A percentile compares a stretch with the other conserved stretches of the same genome.
Conservation (phyloP, 2,888 invertebrate genomes). For the Muschampia plurimacula region DNA sequence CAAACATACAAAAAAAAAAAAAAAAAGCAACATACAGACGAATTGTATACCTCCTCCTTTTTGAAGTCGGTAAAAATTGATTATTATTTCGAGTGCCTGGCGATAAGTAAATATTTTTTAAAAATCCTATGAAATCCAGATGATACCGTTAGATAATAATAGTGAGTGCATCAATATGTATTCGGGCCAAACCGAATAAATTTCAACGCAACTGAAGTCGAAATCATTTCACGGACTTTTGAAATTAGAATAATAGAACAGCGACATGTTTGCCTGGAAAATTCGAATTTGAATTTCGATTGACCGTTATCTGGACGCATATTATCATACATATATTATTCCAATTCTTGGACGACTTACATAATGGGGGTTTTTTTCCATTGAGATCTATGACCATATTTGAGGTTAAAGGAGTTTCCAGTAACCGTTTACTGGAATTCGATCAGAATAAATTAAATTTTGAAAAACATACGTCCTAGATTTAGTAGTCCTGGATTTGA, state of each 20-base stretch:
- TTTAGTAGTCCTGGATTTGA: too few species aligned
- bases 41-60: too few species aligned
- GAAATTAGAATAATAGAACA: conserved; percentile 63
- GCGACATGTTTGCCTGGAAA: conserved; percentile 59
- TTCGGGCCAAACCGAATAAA: conserved; percentile 43
- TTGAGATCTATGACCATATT: conserved; percentile 1
- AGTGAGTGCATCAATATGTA: conserved; percentile 44
- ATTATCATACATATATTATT: not conserved
- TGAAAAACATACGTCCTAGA: too few species aligned
- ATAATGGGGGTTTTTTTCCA: conserved; percentile 2
- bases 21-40: too few species aligned
- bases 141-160: not conserved
- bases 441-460: not conserved
- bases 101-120: not conserved
- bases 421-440: not conserved
- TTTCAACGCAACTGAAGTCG: conserved; percentile 45
- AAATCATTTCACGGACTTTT: conserved; percentile 64
- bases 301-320: conserved; percentile 57
- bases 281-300: conserved; percentile 66
- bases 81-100: not conserved
- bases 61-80: too few species aligned
- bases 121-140: not conserved
- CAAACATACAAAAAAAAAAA: too few species aligned
- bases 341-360: not conserved
- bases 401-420: not conserved